Percentiles rank a stretch among this genome's conserved stretches.
Conservation (phyloP, 23 tunicate species). For the Styela clava region DNA sequence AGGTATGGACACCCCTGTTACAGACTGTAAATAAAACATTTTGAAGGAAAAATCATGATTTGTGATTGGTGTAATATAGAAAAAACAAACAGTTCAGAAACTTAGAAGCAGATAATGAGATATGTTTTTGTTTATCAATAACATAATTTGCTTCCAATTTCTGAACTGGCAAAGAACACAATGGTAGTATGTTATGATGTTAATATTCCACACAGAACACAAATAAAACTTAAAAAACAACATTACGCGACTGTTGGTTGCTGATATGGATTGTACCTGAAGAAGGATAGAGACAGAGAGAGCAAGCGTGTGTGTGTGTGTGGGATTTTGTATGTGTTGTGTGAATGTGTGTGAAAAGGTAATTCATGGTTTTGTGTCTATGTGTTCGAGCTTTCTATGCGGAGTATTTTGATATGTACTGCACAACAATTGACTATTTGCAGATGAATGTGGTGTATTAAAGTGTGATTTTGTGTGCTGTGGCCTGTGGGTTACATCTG, state of each 20-base stretch:
- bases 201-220: neutral
- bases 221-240: neutral
- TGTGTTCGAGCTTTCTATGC: neutral
- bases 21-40: no score
- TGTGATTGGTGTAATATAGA: neutral
- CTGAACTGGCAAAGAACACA: neutral
- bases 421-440: no score
- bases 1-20: no score
- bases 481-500: no score
- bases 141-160: neutral
- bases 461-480: neutral
- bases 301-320: slow-evolving; percentile 8
- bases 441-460: no score
- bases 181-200: neutral
- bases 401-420: neutral
- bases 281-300: neutral
- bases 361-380: no score
- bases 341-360: neutral
- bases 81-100: no score
- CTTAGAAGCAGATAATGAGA: neutral
- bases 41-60: neutral
- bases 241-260: neutral
- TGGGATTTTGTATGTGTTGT: neutral
- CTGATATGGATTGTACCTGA: neutral
- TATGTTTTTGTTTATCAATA: neutral